Percentiles rank a stretch among this genome's conserved stretches.
Evolutionary conservation across 2,797 vertebrate genomes (phyloP).

Genomic region (Anas georgica): DNA sequence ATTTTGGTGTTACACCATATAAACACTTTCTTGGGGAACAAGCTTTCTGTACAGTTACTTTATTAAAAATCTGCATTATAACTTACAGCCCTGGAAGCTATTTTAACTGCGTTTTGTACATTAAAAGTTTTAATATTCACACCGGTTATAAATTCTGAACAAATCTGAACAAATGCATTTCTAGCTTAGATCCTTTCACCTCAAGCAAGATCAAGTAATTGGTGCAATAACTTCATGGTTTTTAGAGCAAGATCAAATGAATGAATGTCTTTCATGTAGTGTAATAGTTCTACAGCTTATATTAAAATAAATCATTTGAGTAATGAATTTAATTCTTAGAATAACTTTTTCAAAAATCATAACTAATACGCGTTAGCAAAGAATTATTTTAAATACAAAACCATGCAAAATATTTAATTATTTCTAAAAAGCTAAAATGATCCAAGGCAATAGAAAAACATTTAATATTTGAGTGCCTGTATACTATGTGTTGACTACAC

Average conservation of each 20-base stretch:
- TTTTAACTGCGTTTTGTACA: slow-evolving; percentile 16
- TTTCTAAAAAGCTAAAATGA: background rate
- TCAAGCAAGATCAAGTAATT: slow-evolving; percentile 63
- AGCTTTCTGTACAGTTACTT: background rate
- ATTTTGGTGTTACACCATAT: background rate
- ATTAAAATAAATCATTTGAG: slow-evolving; percentile 17
- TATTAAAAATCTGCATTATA: background rate
- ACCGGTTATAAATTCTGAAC: slow-evolving; percentile 1
- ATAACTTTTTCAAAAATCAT: background rate
- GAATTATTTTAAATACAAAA: background rate
- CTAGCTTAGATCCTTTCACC: slow-evolving; percentile 42
- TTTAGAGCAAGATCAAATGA: slow-evolving; percentile 56
- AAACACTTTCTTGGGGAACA: background rate
- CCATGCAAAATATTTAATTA: background rate
- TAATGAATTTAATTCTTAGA: slow-evolving; percentile 32
- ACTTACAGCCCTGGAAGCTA: slow-evolving; percentile 1
- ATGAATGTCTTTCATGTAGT: slow-evolving; percentile 45
- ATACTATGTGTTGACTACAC: background rate
- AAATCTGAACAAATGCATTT: slow-evolving; percentile 13
- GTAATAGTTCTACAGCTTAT: slow-evolving; percentile 1
- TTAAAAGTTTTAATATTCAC: slow-evolving; percentile 24
- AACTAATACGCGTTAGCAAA: background rate
- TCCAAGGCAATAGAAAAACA: background rate
- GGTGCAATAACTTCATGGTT: slow-evolving; percentile 27
- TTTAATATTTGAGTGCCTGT: background rate